These are phyloP conservation scores for Diachrysia chrysitis DNA, from an alignment of 2,888 invertebrate species.

Conservation along the genomic window DNA sequence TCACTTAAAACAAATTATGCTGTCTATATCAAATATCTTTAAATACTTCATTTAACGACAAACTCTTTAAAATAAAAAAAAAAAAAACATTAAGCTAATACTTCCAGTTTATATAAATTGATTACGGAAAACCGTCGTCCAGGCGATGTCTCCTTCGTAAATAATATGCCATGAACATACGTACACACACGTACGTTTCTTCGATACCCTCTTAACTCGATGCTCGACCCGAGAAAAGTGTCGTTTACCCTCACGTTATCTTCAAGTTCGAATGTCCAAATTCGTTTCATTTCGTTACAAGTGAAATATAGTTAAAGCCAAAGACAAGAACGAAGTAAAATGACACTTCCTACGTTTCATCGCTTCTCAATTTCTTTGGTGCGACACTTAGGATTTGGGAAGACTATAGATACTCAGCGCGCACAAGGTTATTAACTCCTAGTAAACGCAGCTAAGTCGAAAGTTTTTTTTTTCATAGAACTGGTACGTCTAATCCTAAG, in stretches of 20 bases:
- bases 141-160: constrained; percentile 55
- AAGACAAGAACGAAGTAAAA: constrained; percentile 59
- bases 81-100: constrained; percentile 13
- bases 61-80: constrained; percentile 2
- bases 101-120: constrained; percentile 44
- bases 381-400: constrained; percentile 33
- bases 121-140: constrained; percentile 53
- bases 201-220: constrained; percentile 66
- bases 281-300: constrained; percentile 70
- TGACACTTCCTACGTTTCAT: constrained; percentile 58
- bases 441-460: constrained; percentile 18
- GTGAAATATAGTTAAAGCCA: constrained; percentile 67
- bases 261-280: constrained; percentile 68
- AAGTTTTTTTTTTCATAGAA: constrained; percentile 47
- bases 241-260: constrained; percentile 69
- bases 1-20: too few relatives aligned
- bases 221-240: constrained; percentile 63
- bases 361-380: constrained; percentile 53
- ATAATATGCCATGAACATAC: constrained; percentile 58
- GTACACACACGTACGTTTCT: constrained; percentile 47
- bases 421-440: constrained; percentile 42
- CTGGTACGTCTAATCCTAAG: constrained; percentile 40
- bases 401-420: constrained; percentile 14
- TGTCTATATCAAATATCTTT: too few relatives aligned
- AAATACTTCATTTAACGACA: too few relatives aligned